These are phyloP conservation scores for Epicampocera succincta DNA, from an alignment of 2,888 invertebrate species.

Conservation along the genomic window DNA sequence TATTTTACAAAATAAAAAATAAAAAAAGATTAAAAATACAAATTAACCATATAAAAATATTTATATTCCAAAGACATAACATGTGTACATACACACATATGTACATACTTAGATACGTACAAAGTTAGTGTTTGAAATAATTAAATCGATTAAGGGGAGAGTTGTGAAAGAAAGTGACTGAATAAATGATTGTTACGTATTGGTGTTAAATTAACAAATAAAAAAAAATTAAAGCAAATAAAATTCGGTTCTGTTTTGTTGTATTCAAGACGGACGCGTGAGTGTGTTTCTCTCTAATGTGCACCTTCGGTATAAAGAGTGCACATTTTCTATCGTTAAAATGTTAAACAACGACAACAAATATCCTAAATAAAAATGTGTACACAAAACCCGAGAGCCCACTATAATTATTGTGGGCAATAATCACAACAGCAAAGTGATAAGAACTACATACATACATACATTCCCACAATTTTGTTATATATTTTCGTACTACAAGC, in stretches of 20 bases:
- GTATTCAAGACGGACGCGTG: too few relatives aligned
- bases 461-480: conserved; percentile 17
- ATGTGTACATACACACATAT: conserved; percentile 6
- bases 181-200: conserved; percentile 22
- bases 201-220: too few relatives aligned
- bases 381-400: conserved; percentile 37
- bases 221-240: too few relatives aligned
- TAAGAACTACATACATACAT: conserved; percentile 31
- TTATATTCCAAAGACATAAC: neutral
- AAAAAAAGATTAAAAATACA: conserved; percentile 22
- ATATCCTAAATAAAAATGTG: conserved; percentile 35
- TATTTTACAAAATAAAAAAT: conserved; percentile 25
- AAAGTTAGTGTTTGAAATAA: neutral
- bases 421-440: conserved; percentile 15
- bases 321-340: conserved; percentile 13
- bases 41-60: neutral
- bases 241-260: too few relatives aligned
- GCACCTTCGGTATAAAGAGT: neutral
- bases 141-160: neutral
- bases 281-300: conserved; percentile 1
- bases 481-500: conserved; percentile 1
- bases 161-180: neutral
- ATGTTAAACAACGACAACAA: conserved; percentile 38
- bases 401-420: conserved; percentile 47
- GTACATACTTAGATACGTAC: neutral